Evolutionary conservation across 2,797 vertebrate genomes (phyloP).

Genomic region (Crypturellus tataupa): DNA sequence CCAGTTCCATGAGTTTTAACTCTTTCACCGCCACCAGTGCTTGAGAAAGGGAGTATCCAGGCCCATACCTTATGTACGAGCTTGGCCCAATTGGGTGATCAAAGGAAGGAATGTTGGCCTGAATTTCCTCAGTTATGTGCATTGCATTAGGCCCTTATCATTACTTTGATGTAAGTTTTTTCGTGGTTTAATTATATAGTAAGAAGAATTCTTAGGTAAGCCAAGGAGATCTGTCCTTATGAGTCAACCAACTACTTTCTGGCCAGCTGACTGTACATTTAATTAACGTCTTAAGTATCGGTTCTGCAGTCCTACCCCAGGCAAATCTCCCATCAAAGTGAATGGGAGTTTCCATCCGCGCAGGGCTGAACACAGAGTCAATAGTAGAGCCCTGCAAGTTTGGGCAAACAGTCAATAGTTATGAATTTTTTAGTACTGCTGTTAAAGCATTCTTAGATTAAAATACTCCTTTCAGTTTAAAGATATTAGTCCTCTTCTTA

Average conservation of each 20-base stretch:
- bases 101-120: conserved; percentile 59
- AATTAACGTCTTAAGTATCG: conserved; percentile 52
- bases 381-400: conserved; percentile 29
- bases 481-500: not conserved
- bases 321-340: conserved; percentile 68
- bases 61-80: not conserved
- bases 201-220: conserved; percentile 53
- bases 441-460: conserved; percentile 8
- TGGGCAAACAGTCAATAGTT: conserved; percentile 48
- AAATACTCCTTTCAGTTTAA: conserved; percentile 8
- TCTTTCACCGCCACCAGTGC: not conserved
- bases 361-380: conserved; percentile 33
- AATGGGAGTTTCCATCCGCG: conserved; percentile 32
- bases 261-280: conserved; percentile 55
- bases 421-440: conserved; percentile 53
- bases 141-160: conserved; percentile 38
- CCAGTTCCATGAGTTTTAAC: conserved; percentile 45
- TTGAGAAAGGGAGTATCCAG: conserved; percentile 34
- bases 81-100: conserved; percentile 18
- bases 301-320: conserved; percentile 53
- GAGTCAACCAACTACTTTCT: conserved; percentile 59
- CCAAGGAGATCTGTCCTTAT: conserved; percentile 50
- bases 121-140: conserved; percentile 15
- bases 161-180: conserved; percentile 58
- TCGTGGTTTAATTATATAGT: conserved; percentile 59